phyloP scores from a whole-genome alignment of 1,140 invertebrate species.

The Trichoplusia ni region DNA sequence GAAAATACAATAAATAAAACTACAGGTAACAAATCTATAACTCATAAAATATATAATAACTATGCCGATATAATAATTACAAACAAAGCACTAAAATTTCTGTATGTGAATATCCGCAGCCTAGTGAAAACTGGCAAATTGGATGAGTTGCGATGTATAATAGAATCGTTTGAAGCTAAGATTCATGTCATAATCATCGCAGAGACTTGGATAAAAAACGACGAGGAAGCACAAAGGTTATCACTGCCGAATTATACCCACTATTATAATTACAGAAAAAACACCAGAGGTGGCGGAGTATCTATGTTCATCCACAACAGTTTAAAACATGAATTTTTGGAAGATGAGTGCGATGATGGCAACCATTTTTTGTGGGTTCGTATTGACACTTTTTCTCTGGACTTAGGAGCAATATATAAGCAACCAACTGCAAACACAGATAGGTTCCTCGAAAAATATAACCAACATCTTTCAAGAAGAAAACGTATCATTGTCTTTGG shows the following conservation, averaged over 20 bases:
- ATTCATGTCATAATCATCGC: slow-evolving; percentile 23
- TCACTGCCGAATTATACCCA: slow-evolving; percentile 22
- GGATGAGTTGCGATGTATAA: slow-evolving; percentile 15
- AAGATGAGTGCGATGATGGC: background rate
- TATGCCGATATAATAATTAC: background rate
- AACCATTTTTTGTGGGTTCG: background rate
- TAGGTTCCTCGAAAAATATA: background rate
- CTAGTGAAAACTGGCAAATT: background rate
- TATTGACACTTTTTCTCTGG: background rate
- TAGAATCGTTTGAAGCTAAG: slow-evolving; percentile 1
- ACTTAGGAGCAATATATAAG: background rate
- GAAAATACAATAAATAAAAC: background rate
- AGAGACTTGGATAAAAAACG: slow-evolving; percentile 30
- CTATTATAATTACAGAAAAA: slow-evolving; percentile 19
- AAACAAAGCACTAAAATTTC: background rate
- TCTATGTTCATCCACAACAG: background rate
- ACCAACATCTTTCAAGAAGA: background rate
- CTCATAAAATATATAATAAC: background rate
- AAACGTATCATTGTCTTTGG: background rate
- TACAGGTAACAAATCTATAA: background rate
- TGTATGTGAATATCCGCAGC: background rate
- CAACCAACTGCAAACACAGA: background rate
- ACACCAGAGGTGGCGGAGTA: slow-evolving; percentile 10
- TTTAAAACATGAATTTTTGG: background rate
- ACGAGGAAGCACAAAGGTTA: slow-evolving; percentile 8